These are phyloP conservation scores for Rotaria macrura DNA, from an alignment of 2,888 invertebrate species.

Conservation along the genomic window DNA sequence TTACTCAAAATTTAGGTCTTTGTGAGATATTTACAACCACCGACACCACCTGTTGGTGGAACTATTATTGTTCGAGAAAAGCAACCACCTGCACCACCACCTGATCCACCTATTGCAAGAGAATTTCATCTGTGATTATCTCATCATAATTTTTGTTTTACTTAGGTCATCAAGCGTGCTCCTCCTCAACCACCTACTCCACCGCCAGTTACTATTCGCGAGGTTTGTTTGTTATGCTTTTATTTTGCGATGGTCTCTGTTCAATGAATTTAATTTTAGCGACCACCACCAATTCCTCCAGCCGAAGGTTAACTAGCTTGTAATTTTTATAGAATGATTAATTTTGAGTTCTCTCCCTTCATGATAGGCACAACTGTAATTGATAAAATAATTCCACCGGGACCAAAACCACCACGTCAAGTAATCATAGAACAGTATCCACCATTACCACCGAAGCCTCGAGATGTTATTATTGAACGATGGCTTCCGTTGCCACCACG, in stretches of 20 bases:
- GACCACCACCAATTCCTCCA: neutral
- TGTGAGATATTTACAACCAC: constrained; percentile 20
- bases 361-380: neutral
- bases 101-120: constrained; percentile 14
- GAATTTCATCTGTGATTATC: neutral
- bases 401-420: neutral
- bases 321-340: no score
- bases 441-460: constrained; percentile 18
- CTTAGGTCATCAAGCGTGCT: neutral
- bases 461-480: constrained; percentile 20
- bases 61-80: constrained; percentile 17
- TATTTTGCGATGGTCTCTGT: neutral
- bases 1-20: neutral
- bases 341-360: no score
- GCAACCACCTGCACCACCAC: neutral
- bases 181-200: neutral
- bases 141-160: neutral
- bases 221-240: no score
- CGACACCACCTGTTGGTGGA: constrained; percentile 19
- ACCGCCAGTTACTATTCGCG: constrained; percentile 2
- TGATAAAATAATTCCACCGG: neutral
- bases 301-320: neutral
- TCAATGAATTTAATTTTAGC: neutral
- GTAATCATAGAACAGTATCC: constrained; percentile 16
- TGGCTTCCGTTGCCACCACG: neutral